These are phyloP conservation scores for Callipepla californica DNA, from an alignment of 2,113 vertebrate genomes.

Conservation along the genomic window DNA sequence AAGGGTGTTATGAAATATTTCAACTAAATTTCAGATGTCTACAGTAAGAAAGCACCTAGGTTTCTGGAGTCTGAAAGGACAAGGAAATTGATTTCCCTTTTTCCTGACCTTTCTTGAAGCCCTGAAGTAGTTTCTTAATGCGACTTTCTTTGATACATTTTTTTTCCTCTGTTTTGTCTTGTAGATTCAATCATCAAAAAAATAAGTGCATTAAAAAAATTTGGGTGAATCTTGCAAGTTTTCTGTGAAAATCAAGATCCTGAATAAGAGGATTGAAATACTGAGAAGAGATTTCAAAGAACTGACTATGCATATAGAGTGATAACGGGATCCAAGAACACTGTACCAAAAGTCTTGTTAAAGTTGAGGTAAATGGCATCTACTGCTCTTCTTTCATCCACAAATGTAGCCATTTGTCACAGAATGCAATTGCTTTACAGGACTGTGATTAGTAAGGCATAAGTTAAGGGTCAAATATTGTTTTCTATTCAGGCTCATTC, in stretches of 20 bases:
- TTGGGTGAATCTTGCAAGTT: background rate
- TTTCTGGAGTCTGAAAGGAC: background rate
- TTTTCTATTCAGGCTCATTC: background rate
- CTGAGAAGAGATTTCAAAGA: background rate
- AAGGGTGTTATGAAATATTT: background rate
- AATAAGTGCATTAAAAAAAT: background rate
- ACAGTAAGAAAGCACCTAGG: background rate
- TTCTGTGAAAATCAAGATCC: background rate
- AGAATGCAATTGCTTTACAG: background rate
- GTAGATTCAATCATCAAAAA: background rate
- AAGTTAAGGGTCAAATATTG: background rate
- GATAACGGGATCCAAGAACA: background rate
- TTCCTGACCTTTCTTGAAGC: background rate
- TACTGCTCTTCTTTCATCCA: background rate
- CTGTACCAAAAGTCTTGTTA: background rate
- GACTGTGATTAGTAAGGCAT: background rate
- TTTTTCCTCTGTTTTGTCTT: background rate
- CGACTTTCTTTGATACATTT: background rate
- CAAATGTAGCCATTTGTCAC: background rate
- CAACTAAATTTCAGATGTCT: background rate
- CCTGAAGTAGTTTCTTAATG: background rate
- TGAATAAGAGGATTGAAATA: background rate
- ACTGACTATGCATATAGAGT: background rate
- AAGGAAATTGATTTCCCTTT: background rate
- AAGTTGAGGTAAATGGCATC: background rate